Base-by-base conservation (phyloP, 2,113 vertebrate species). In the Nymphicus hollandicus region DNA sequence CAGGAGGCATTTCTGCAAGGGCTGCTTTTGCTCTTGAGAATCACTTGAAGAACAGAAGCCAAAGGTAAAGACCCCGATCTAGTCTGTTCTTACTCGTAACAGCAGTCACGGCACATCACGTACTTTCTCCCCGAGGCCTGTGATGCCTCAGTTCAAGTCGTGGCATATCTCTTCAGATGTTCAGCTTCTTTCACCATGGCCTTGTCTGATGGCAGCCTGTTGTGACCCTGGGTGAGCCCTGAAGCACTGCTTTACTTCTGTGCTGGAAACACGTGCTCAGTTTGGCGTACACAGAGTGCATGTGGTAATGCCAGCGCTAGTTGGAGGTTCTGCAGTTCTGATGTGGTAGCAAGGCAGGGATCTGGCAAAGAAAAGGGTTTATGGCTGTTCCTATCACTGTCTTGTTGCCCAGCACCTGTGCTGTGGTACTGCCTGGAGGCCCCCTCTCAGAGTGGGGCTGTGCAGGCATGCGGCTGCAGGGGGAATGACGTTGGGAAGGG, bases 311-410 rank as follows among this genome's bases (percentile, higher is more conserved):
- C 17, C 7, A 7, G 19, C 14, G 29, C 65, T 37, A 58, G 49
- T 55, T 0, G 1, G 46, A 50, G 76, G 33, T 63, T 47, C 66
- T 39, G 60, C 28, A 0, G 0, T 82, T 63, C 37, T 0, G 0
- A 52, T 29, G 29, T 28, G 47, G 25, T 52, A 52, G 63, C 6
- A 22, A 61, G 37, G 43, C 19, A 70, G 55, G 66, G 72, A 47
- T 58, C 23, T 1, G 56, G 9, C 56, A 58, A 3, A 61, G 1
- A 1, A 53, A 69, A 41, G 44, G 61, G 24, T 60, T 60, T 43
- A 4, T 49, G 25, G 63, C 53, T 37, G 49, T 20, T n/a, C 50
- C 47, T 0, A 2, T 53, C 4, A 4, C 63, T 52, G 18, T 37
- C 52, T 16, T 9, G 17, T 52, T 82, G 43, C 46, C 71, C 65